A percentile compares a stretch with the other conserved stretches of the same genome.
Conservation (phyloP, 2,797 vertebrate species). For the Myotis vivesi region DNA sequence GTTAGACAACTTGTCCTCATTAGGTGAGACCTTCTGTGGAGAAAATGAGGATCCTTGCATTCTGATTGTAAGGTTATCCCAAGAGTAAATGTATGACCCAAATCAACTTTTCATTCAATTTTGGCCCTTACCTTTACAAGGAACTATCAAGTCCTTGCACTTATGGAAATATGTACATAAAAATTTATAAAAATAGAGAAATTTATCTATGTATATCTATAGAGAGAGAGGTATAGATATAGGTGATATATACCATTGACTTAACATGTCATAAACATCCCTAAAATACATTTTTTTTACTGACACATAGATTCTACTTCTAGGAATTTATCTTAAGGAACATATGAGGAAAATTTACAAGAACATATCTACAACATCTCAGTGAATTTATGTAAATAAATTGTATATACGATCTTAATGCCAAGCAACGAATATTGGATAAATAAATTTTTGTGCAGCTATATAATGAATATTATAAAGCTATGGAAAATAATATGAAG, state of each 20-base stretch:
- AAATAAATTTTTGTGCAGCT: not conserved
- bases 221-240: not conserved
- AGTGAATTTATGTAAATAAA: slow-evolving; percentile 3
- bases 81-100: not conserved
- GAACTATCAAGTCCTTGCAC: not conserved
- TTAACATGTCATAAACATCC: not conserved
- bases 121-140: not conserved
- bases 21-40: not conserved
- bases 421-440: slow-evolving; percentile 9
- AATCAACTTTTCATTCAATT: not conserved
- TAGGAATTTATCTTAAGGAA: slow-evolving; percentile 5
- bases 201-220: not conserved
- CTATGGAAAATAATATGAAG: not conserved
- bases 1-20: not conserved
- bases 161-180: not conserved
- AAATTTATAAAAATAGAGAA: not conserved
- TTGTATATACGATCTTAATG: not conserved
- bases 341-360: not conserved
- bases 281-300: not conserved
- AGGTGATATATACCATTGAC: not conserved
- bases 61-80: not conserved
- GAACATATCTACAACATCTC: not conserved
- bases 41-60: not conserved
- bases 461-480: not conserved
- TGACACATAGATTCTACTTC: not conserved